Evolutionary conservation across 2,888 invertebrate genomes (phyloP), one percentile per base, ranked within the genome.

Genomic region (Tipula confusa): DNA sequence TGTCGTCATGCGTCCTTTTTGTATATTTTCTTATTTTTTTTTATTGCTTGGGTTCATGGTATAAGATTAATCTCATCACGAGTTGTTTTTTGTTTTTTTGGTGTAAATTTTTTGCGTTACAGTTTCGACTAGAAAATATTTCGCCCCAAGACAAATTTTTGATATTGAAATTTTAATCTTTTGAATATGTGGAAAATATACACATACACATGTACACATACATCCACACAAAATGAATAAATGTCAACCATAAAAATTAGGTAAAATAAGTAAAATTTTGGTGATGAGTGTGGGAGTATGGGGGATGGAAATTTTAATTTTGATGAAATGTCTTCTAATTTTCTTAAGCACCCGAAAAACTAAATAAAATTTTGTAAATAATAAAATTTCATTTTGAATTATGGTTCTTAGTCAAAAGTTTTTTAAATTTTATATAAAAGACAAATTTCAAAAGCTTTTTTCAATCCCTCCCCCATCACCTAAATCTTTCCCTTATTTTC

Each of bases 91-190:
- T 31, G 3, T 31, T 31, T 5, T 64, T 64, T 64, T 7, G 9
- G 24, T 64, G 64, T 24, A 43, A 15, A 43, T 43, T 64, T 64
- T 18, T 64, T 33, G 13, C 64, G 24, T 64, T 43, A 43, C 36
- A 64, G 18, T 7, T n/a, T n/a, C 18, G n/a, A 24, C 64, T 7
- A 2, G 64, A 64, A 64, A 64, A 64, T 64, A 64, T 64, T 64
- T 24, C 64, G 24, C 64, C 64, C 13, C 5, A 64, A 64, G 64
- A 9, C 9, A 64, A 24, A 64, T 64, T n/a, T 64, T 24, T 24
- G 24, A 64, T 64, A 64, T 64, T 64, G 64, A 64, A 24, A 64
- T 64, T 64, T 64, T 64, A 64, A 64, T 64, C 64, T 64, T 24
- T 64, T 13, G 64, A 64, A 64, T 64, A 64, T 64, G 64, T 64